Evolutionary conservation across 2,797 vertebrate species (phyloP).

Genomic region (Gymnocypris eckloni): DNA sequence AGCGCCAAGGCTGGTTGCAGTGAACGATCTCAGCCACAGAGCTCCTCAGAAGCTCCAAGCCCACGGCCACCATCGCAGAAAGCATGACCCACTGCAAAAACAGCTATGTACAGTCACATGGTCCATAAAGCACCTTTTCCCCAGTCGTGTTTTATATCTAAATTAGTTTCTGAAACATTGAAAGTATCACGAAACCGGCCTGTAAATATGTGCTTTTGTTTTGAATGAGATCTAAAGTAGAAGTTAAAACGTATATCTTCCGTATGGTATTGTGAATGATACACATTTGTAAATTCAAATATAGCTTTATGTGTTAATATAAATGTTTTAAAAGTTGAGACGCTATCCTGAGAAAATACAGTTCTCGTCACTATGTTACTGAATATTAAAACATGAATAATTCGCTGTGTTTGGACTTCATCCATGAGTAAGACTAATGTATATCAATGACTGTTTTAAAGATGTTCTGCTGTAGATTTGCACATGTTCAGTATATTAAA

Average conservation of each 20-base stretch:
- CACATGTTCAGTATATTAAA: constrained; percentile 46
- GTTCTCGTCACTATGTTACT: constrained; percentile 43
- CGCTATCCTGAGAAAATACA: background rate
- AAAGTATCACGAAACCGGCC: constrained; percentile 21
- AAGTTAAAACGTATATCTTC: constrained; percentile 4
- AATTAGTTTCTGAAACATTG: constrained; percentile 29
- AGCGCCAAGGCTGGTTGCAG: constrained; percentile 59
- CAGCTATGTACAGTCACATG: constrained; percentile 52
- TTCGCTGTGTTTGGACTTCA: constrained; percentile 33
- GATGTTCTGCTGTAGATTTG: constrained; percentile 52
- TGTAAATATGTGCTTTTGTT: constrained; percentile 51
- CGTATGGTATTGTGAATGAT: background rate
- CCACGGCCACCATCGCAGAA: constrained; percentile 17
- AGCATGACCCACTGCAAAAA: constrained; percentile 51
- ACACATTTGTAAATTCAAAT: constrained; percentile 27
- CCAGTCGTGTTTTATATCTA: constrained; percentile 22
- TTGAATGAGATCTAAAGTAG: background rate
- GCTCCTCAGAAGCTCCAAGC: constrained; percentile 64
- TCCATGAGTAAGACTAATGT: constrained; percentile 26
- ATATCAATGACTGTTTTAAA: constrained; percentile 54
- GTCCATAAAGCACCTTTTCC: constrained; percentile 34
- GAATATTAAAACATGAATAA: constrained; percentile 26
- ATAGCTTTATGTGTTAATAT: constrained; percentile 30
- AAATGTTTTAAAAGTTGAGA: constrained; percentile 42
- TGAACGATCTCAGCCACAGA: constrained; percentile 64